Evolutionary conservation across 2,888 invertebrate species (phyloP), one percentile per base, ranked within the genome.

Genomic region (Liodrosophila aerea): DNA sequence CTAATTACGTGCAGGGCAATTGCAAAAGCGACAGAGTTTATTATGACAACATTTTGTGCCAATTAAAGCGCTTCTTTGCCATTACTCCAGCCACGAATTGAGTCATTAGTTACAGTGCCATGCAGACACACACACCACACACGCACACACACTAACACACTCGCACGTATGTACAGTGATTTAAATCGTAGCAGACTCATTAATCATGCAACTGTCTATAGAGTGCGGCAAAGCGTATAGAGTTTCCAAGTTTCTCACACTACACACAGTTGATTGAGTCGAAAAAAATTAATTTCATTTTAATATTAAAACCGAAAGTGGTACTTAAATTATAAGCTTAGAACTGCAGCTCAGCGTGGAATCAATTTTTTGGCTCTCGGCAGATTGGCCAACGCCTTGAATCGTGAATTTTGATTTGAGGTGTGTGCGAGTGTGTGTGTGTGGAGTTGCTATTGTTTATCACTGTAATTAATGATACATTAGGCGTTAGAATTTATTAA

Each of bases 261-360:
- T 53, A 36, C 18, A 18, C 16, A 45, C 7, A n/a, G 22, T 15
- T 9, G 40, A 8, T 1, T 7, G 15, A 40, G 22, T n/a, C 45
- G 5, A 7, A 8, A 39, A 40, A 34, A 43, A 36, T 67, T 71
- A 75, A 78, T 80, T 80, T 61, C 43, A 65, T 81, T 68, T 72
- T 76, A 76, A 70, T 76, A 74, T 58, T 58, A 44, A 80, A 76
- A 70, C 46, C 45, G 81, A 81, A 76, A 81, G 76, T 81, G 67
- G 50, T 36, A 66, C 57, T 27, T 30, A 40, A 64, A 73, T 73
- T 72, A 64, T 52, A 57, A 49, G 66, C 37, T 22, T 58, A 75
- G 76, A 76, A 76, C 64, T 57, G 62, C 58, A 49, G 51, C 58
- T 41, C 16, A 16, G 36, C 18, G 29, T 53, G 39, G 61, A 37